Evolutionary conservation across 1,140 invertebrate genomes (phyloP).

Genomic region (Limonius californicus): DNA sequence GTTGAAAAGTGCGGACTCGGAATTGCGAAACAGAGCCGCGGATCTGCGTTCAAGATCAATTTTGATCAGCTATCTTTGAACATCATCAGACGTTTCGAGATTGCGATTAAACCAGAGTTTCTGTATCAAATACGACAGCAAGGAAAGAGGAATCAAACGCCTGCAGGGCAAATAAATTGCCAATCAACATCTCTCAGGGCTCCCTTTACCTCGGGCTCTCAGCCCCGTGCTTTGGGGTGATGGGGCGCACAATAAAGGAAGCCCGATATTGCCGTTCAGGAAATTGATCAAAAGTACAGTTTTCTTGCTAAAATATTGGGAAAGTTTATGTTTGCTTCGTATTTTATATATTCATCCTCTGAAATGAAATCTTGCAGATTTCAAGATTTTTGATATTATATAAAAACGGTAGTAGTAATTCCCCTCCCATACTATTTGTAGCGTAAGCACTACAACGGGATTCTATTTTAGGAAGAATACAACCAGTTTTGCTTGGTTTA

Average conservation of each 20-base stretch:
- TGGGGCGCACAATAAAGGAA: constrained; percentile 23
- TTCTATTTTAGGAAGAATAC: too few species aligned
- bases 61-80: not conserved
- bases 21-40: too few species aligned
- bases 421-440: too few species aligned
- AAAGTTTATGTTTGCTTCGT: not conserved
- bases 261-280: constrained; percentile 17
- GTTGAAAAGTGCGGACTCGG: too few species aligned
- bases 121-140: constrained; percentile 22
- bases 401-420: too few species aligned
- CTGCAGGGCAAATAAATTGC: constrained; percentile 42
- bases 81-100: constrained; percentile 7
- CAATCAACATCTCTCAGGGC: constrained; percentile 40
- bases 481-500: too few species aligned
- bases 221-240: constrained; percentile 15
- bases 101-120: constrained; percentile 8
- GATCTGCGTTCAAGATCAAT: not conserved
- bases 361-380: too few species aligned
- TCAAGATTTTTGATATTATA: too few species aligned
- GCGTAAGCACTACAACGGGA: too few species aligned
- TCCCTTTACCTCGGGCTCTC: constrained; percentile 20
- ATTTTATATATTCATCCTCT: not conserved
- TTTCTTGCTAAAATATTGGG: constrained; percentile 10
- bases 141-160: constrained; percentile 33
- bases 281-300: constrained; percentile 23